Evolutionary conservation across 2,888 invertebrate genomes (phyloP), one percentile per base, ranked within the genome.

Genomic region (Eupithecia inturbata): DNA sequence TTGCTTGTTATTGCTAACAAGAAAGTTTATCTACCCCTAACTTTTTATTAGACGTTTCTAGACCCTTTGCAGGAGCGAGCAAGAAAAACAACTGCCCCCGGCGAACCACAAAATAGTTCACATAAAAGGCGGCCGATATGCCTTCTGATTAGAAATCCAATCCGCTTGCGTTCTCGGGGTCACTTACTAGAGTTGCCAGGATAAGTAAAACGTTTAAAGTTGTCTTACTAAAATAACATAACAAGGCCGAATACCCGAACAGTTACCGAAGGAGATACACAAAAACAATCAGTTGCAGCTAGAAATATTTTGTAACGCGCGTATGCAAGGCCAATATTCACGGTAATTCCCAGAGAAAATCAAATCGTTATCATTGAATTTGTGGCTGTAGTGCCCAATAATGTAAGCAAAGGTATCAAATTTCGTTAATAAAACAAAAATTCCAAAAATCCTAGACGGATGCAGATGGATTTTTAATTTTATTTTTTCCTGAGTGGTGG

Each of bases 111-210:
- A 85, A 79, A 79, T 81, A 80, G 81, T 80, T 80, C 79, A 75
- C 78, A 79, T 81, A 80, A 82, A 82, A 80, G 82, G 80, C 80
- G 80, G 36, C 81, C 78, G 85, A 84, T 83, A 81, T 85, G 82
- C 83, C 82, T 77, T 81, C 82, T 83, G 86, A 86, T 86, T 85
- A 86, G 82, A 82, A 85, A 85, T 81, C 83, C 83, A 84, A 86
- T 84, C 83, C 82, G 68, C 45, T 64, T 41, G 72, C 75, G 68
- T 70, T 71, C 60, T 66, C 70, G 72, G 68, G 70, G 72, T 75
- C 75, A 72, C 67, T 31, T 6, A 12, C 22, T 70, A 68, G 72
- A 16, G 70, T 64, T 71, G 68, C 57, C 33, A 53, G 49, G 36
- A 2, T 26, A 4, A 26, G 57, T 53, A 57, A 26, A 26, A 49